Evolutionary conservation across 1,140 invertebrate species (phyloP).

Genomic region (Drosophila ogumai): DNA sequence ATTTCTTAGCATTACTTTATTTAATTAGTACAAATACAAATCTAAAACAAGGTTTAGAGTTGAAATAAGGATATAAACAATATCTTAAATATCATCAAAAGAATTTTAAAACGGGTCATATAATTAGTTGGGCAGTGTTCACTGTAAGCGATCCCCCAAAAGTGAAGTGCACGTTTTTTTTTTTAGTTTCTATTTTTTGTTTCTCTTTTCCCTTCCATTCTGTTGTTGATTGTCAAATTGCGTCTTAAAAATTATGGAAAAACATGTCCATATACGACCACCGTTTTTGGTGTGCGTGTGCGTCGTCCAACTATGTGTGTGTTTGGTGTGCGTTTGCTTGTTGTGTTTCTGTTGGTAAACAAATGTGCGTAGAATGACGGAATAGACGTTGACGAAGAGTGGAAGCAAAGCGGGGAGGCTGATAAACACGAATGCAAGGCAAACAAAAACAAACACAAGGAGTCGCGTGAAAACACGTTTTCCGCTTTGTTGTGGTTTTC

Average conservation of each 20-base stretch:
- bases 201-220: constrained; percentile 12
- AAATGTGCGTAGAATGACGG: constrained; percentile 72
- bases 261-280: constrained; percentile 31
- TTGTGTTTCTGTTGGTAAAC: constrained; percentile 68
- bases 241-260: constrained; percentile 55
- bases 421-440: constrained; percentile 52
- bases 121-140: background rate
- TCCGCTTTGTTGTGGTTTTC: constrained; percentile 37
- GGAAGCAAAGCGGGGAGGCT: constrained; percentile 44
- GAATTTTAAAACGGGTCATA: background rate
- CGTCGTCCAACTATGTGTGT: constrained; percentile 8
- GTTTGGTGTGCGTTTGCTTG: constrained; percentile 33
- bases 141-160: constrained; percentile 3
- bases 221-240: constrained; percentile 35
- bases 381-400: constrained; percentile 17
- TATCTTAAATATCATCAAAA: background rate
- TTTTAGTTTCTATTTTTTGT: constrained; percentile 7
- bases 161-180: constrained; percentile 19
- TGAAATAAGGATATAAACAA: background rate
- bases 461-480: constrained; percentile 59
- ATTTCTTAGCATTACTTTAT: background rate
- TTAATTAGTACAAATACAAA: background rate
- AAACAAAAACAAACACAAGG: constrained; percentile 25
- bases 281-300: constrained; percentile 14
- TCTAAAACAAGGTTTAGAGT: too few species aligned